These are phyloP conservation scores for Galleria mellonella DNA, from an alignment of 1,140 invertebrate genomes.

Conservation along the genomic window DNA sequence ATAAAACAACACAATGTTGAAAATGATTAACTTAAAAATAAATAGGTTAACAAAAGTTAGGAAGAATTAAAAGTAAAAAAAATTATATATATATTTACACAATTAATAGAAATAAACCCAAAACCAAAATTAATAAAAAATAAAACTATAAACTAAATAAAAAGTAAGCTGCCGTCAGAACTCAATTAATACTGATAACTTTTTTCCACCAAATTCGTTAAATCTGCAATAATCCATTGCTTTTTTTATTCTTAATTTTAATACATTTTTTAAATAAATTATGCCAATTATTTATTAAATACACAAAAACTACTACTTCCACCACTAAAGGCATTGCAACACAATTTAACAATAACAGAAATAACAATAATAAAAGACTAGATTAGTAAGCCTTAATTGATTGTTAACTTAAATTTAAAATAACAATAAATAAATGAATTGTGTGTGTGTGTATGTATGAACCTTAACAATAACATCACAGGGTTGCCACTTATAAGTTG, in stretches of 20 bases:
- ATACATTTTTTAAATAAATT: no score
- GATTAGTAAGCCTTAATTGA: slow-evolving; percentile 12
- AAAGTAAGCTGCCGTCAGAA: no score
- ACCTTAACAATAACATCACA: no score
- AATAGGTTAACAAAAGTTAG: background rate
- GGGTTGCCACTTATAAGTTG: no score
- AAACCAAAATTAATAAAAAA: background rate
- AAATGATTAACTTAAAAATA: background rate
- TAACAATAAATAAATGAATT: slow-evolving; percentile 4
- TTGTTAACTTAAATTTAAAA: slow-evolving; percentile 12
- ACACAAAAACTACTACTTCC: slow-evolving; percentile 16
- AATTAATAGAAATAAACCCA: background rate
- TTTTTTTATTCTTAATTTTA: no score
- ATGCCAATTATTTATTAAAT: slow-evolving; percentile 7
- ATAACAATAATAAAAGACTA: slow-evolving; percentile 15
- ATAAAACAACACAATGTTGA: no score
- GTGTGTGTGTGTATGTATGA: background rate
- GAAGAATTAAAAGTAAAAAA: background rate
- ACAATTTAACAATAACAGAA: slow-evolving; percentile 5
- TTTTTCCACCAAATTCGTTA: no score
- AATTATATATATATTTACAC: background rate
- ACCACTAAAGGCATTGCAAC: no score
- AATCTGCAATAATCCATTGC: no score
- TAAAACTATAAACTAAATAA: background rate
- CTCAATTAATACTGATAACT: no score